phyloP scores from a whole-genome alignment of 2,797 vertebrate genomes.

The Delichon dasypus region DNA sequence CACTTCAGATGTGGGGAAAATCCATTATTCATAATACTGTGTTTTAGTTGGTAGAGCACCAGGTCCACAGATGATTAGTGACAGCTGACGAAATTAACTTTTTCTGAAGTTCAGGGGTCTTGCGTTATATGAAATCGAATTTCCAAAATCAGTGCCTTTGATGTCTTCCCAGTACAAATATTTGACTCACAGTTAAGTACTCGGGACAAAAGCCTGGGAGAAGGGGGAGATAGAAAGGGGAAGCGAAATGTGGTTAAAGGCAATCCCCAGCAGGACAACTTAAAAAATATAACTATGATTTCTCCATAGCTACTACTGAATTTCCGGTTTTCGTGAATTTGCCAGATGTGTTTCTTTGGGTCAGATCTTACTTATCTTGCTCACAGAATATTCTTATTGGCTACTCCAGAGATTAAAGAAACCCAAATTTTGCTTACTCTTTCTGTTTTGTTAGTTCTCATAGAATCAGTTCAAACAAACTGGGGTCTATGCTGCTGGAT shows the following conservation, averaged over 20 bases:
- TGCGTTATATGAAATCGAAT: slow-evolving; percentile 63
- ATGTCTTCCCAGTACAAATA: slow-evolving; percentile 72
- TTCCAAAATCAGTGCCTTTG: slow-evolving; percentile 63
- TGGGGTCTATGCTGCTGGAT: neutral
- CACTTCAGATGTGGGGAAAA: slow-evolving; percentile 51
- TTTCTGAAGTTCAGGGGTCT: slow-evolving; percentile 63
- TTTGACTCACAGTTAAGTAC: slow-evolving; percentile 53
- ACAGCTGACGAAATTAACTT: slow-evolving; percentile 70
- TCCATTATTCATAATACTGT: slow-evolving; percentile 64
- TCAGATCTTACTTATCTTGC: neutral
- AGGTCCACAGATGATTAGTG: slow-evolving; percentile 70
- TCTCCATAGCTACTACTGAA: slow-evolving; percentile 58
- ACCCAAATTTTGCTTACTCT: neutral
- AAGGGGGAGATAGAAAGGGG: slow-evolving; percentile 1
- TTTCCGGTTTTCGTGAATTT: slow-evolving; percentile 62
- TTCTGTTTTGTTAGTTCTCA: slow-evolving; percentile 24
- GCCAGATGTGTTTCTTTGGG: slow-evolving; percentile 41
- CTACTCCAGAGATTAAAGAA: neutral
- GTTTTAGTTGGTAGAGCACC: slow-evolving; percentile 76
- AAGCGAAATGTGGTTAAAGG: slow-evolving; percentile 45
- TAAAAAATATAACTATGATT: slow-evolving; percentile 58
- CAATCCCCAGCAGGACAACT: slow-evolving; percentile 28
- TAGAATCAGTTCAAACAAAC: slow-evolving; percentile 29
- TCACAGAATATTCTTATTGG: slow-evolving; percentile 8
- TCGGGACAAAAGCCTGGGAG: slow-evolving; percentile 46